phyloP scores from a whole-genome alignment of 1,140 invertebrate genomes.

The Drosophila obscura region DNA sequence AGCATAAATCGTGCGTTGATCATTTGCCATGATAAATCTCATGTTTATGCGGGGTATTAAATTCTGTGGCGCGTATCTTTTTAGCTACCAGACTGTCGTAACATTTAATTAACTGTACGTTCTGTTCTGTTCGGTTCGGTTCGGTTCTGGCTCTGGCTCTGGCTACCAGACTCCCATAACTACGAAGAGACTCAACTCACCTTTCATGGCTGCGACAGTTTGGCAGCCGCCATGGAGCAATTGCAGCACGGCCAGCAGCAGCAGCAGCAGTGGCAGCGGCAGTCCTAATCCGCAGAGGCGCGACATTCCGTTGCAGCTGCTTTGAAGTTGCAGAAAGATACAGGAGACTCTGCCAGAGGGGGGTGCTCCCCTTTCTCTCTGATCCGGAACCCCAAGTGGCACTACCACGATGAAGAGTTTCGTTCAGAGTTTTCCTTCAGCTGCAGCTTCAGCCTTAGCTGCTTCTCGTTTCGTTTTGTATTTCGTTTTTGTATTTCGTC shows the following conservation, averaged over 20 bases:
- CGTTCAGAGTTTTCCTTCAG: constrained; percentile 32
- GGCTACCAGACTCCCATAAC: not conserved
- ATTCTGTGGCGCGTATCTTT: constrained; percentile 53
- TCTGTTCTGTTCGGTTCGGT: constrained; percentile 10
- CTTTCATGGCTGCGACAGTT: constrained; percentile 69
- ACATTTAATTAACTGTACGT: constrained; percentile 76
- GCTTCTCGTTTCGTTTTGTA: constrained; percentile 23
- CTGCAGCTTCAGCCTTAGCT: not conserved
- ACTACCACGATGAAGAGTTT: constrained; percentile 13
- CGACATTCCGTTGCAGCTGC: constrained; percentile 73
- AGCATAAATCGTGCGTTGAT: constrained; percentile 82
- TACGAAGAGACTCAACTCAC: constrained; percentile 44
- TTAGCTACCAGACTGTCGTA: constrained; percentile 57
- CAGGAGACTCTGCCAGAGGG: constrained; percentile 3
- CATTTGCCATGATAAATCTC: constrained; percentile 81
- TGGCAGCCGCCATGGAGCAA: constrained; percentile 46
- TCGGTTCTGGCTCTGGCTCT: not conserved
- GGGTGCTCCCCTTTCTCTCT: constrained; percentile 1
- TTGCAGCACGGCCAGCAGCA: constrained; percentile 64
- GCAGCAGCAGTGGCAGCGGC: constrained; percentile 32
- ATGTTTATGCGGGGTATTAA: constrained; percentile 77
- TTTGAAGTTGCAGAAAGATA: constrained; percentile 59
- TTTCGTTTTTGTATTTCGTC: constrained; percentile 56
- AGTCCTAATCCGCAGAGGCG: constrained; percentile 63
- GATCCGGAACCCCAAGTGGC: constrained; percentile 35